A percentile compares a stretch with the other conserved stretches of the same genome.
These are phyloP conservation scores for Aplysia californica DNA, from an alignment of 1,140 invertebrate species.

Conservation along the genomic window DNA sequence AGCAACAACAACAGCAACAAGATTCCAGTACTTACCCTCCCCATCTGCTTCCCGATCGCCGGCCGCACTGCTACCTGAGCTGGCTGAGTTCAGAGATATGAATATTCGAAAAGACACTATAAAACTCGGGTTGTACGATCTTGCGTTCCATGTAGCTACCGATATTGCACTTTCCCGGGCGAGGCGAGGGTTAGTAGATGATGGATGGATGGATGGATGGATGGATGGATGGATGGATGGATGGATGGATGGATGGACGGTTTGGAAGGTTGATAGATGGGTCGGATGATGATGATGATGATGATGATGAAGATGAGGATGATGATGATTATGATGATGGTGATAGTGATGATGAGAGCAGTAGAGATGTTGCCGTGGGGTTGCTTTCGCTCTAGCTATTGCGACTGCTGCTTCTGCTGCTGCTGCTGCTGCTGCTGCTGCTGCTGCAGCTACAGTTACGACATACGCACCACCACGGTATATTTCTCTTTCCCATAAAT, in stretches of 20 bases:
- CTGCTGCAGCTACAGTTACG: too few relatives aligned
- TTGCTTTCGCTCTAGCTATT: too few relatives aligned
- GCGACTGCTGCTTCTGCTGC: too few relatives aligned
- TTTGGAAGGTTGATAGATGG: neutral
- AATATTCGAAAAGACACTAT: constrained; percentile 85
- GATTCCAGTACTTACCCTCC: constrained; percentile 7
- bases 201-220: neutral
- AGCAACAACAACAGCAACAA: too few relatives aligned
- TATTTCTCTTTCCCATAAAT: too few relatives aligned
- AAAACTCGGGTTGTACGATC: constrained; percentile 29
- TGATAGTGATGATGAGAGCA: too few relatives aligned
- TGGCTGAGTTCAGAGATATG: constrained; percentile 80
- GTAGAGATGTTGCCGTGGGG: too few relatives aligned
- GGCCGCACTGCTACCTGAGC: constrained; percentile 66
- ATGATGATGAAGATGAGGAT: too few relatives aligned
- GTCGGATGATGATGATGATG: neutral
- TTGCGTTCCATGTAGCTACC: constrained; percentile 11
- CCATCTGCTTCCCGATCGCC: constrained; percentile 21
- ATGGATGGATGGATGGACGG: neutral
- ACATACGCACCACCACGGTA: too few relatives aligned
- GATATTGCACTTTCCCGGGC: constrained; percentile 37
- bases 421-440: too few relatives aligned
- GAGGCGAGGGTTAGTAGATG: neutral
- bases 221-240: neutral
- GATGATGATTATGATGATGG: too few relatives aligned